These are phyloP conservation scores for Eurytoma adleriae DNA, from an alignment of 2,888 invertebrate genomes.

Conservation along the genomic window DNA sequence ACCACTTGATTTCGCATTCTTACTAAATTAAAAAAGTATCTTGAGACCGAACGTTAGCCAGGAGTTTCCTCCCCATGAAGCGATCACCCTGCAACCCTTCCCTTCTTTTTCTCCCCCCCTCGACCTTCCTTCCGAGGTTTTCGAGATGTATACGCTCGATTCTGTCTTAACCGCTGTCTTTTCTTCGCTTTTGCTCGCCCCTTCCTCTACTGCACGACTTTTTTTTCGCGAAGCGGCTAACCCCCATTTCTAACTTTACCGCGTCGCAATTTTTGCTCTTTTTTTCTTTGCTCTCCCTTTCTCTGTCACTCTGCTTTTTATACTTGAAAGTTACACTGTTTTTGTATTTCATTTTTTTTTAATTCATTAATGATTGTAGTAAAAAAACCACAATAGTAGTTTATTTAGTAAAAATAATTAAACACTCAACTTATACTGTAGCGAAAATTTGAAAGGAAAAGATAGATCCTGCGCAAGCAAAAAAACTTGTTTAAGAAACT, in stretches of 20 bases:
- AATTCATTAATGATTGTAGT: too few species aligned
- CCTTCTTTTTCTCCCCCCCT: conserved; percentile 65
- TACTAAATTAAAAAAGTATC: conserved; percentile 76
- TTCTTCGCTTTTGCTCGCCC: conserved; percentile 60
- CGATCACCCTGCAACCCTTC: conserved; percentile 42
- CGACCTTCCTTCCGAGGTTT: conserved; percentile 60
- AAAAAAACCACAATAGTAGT: too few species aligned
- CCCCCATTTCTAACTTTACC: conserved; percentile 74
- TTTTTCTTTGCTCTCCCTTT: not conserved
- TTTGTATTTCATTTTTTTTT: not conserved
- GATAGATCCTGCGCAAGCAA: not conserved
- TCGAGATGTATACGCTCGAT: conserved; percentile 60
- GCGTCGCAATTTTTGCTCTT: conserved; percentile 68
- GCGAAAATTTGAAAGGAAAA: too few species aligned
- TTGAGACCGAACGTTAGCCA: conserved; percentile 66
- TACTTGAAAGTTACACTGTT: not conserved
- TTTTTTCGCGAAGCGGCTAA: conserved; percentile 70
- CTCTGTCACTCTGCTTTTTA: conserved; percentile 9
- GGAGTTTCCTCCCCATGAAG: conserved; percentile 66
- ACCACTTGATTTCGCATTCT: conserved; percentile 74
- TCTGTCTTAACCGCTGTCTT: conserved; percentile 62
- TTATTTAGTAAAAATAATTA: not conserved
- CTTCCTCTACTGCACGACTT: conserved; percentile 70
- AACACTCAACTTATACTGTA: too few species aligned
- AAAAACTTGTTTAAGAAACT: not conserved